Percentiles rank a stretch among this genome's conserved stretches.
phyloP scores from a whole-genome alignment of 2,113 vertebrate genomes.

The Pleuronectes platessa region DNA sequence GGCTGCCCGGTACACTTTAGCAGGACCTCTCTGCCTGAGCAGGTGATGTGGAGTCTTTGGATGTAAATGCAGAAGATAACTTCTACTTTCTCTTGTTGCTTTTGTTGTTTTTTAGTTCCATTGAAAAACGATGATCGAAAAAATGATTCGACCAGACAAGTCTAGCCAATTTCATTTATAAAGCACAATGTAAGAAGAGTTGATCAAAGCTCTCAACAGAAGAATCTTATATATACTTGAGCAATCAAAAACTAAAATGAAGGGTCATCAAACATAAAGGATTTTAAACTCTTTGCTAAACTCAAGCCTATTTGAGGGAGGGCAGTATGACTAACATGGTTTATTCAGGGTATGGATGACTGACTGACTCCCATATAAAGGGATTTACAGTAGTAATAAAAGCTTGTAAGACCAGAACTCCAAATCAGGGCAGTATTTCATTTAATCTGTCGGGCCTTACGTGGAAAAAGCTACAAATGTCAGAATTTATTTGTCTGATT shows the following conservation, averaged over 20 bases:
- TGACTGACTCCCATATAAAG: neutral
- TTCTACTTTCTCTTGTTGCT: no score
- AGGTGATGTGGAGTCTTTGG: neutral
- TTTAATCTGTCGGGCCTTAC: neutral
- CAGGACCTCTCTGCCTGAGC: neutral
- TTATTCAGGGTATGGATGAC: neutral
- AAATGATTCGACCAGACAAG: no score
- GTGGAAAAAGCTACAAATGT: neutral
- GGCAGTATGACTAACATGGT: neutral
- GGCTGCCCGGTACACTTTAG: neutral
- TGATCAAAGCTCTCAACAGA: no score
- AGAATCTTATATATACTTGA: no score
- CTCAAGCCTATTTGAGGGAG: neutral
- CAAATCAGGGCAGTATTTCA: neutral
- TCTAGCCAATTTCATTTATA: no score
- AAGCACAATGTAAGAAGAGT: no score
- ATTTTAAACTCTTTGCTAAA: no score
- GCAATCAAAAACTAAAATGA: no score
- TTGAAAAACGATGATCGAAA: no score
- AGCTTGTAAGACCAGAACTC: neutral
- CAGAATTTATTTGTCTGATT: neutral
- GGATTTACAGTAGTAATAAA: neutral
- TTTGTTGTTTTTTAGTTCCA: no score
- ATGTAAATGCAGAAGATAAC: no score
- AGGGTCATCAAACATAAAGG: no score